Evolutionary conservation across 2,113 vertebrate species (phyloP).

Genomic region (Eulacestoma nigropectus): DNA sequence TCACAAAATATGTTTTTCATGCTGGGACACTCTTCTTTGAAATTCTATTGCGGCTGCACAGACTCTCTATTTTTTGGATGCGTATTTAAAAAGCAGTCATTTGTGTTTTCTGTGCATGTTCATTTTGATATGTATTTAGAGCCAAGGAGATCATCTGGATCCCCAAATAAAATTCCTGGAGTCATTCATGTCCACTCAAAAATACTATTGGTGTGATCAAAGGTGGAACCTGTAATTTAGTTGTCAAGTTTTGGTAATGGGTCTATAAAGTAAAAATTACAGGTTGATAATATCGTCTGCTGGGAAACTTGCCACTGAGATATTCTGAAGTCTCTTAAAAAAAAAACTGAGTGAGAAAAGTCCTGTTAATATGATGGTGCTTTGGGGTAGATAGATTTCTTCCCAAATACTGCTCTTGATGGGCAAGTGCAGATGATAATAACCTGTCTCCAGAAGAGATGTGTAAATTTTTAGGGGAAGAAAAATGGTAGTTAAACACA

Average conservation of each 20-base stretch:
- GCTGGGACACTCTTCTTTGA: not conserved
- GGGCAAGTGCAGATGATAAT: not conserved
- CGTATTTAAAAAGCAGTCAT: not conserved
- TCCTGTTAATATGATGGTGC: not conserved
- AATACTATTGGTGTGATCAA: not conserved
- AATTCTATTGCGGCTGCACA: not conserved
- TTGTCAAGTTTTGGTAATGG: constrained; percentile 40
- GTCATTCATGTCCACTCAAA: not conserved
- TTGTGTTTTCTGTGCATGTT: constrained; percentile 1
- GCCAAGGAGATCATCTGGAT: not conserved
- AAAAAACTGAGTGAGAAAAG: not conserved
- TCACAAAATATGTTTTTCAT: not conserved
- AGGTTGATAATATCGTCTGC: not conserved
- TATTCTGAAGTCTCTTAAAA: not conserved
- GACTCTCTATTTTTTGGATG: not conserved
- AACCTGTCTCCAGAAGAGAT: not conserved
- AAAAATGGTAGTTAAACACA: not conserved
- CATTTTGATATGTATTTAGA: not conserved
- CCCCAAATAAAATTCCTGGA: not conserved
- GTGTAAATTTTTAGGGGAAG: no score
- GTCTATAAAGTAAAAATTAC: constrained; percentile 45
- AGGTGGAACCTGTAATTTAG: constrained; percentile 34
- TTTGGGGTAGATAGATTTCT: not conserved
- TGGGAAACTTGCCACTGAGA: not conserved
- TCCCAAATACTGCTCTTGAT: not conserved